Conservation (phyloP, 2,113 vertebrate genomes). For the Psittacus erithacus region DNA sequence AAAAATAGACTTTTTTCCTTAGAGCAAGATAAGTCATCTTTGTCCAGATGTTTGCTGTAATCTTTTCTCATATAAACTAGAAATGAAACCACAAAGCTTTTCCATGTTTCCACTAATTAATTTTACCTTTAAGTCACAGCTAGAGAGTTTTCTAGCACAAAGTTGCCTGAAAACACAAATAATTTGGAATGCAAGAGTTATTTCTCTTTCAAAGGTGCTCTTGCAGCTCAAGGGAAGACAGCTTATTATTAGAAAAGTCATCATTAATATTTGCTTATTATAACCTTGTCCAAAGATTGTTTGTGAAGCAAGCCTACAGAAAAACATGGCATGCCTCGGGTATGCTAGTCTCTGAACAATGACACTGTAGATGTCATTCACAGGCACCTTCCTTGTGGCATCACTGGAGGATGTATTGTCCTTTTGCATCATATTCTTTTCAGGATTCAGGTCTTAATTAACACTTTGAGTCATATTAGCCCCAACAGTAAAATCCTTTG, state of each 20-base stretch:
- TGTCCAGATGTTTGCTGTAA: neutral
- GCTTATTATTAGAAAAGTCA: conserved; percentile 11
- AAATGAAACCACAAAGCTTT: neutral
- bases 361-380: neutral
- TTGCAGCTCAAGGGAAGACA: neutral
- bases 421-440: conserved; percentile 30
- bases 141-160: neutral
- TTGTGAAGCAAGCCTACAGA: neutral
- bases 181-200: neutral
- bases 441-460: conserved; percentile 48
- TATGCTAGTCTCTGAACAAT: neutral
- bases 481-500: neutral
- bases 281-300: conserved; percentile 18
- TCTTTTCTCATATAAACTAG: neutral
- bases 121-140: neutral
- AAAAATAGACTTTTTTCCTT: neutral
- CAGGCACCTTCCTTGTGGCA: neutral
- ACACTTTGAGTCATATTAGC: conserved; percentile 3
- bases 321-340: neutral
- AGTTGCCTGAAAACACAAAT: neutral
- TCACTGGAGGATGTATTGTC: neutral
- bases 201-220: conserved; percentile 43
- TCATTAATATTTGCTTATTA: conserved; percentile 39
- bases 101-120: neutral
- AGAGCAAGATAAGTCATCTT: neutral